These are phyloP conservation scores for Odocoileus hemionus DNA, from an alignment of 2,113 vertebrate species.

Conservation along the genomic window DNA sequence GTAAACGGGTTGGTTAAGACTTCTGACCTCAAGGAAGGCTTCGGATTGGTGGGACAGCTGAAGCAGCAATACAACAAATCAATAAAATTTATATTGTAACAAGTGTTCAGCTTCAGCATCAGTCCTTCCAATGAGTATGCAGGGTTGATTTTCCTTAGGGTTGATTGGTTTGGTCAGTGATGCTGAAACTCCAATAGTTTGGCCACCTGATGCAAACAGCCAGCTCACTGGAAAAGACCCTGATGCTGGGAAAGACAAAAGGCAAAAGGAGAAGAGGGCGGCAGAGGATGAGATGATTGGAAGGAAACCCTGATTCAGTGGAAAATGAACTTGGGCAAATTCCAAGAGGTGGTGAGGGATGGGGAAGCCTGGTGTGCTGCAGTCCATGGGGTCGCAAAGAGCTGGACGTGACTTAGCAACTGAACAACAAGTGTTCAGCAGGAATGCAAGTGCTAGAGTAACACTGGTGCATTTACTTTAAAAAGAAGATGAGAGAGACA, in stretches of 20 bases:
- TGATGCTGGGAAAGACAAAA: background rate
- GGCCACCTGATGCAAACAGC: background rate
- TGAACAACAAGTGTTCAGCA: background rate
- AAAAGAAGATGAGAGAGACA: background rate
- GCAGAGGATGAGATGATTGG: background rate
- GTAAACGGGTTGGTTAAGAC: background rate
- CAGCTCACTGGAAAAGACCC: background rate
- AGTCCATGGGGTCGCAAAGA: background rate
- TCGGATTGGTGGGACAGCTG: background rate
- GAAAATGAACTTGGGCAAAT: background rate
- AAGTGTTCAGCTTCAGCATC: background rate
- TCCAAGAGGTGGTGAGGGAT: background rate
- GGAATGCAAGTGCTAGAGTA: background rate
- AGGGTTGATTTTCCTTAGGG: background rate
- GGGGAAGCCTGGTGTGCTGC: background rate
- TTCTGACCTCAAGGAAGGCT: background rate
- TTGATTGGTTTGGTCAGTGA: background rate
- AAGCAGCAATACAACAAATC: background rate
- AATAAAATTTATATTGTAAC: background rate
- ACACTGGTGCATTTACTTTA: background rate
- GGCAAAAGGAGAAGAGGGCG: background rate
- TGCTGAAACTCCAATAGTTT: background rate
- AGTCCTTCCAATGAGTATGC: background rate
- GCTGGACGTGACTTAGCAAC: background rate
- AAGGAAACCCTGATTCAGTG: background rate